These are phyloP conservation scores for Drosophila paranaensis DNA, from an alignment of 2,888 invertebrate genomes.

Conservation along the genomic window DNA sequence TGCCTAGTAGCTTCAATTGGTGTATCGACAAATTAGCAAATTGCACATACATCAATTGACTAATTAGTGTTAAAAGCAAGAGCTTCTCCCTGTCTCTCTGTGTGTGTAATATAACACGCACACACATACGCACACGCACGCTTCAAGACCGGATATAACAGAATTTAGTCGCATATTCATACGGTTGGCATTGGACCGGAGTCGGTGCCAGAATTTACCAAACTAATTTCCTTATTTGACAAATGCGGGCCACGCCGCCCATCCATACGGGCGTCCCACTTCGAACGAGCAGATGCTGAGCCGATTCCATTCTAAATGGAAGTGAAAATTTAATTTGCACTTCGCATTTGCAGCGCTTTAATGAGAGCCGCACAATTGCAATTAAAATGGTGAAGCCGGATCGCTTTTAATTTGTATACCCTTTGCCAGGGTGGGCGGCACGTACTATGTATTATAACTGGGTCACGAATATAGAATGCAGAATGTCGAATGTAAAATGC, in stretches of 20 bases:
- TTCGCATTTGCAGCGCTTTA: conserved; percentile 42
- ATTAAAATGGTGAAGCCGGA: conserved; percentile 57
- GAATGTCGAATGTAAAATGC: conserved; percentile 2
- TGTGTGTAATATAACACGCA: neutral
- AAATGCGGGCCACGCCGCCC: conserved; percentile 29
- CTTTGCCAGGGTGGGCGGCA: neutral
- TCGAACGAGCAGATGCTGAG: conserved; percentile 16
- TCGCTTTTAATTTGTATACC: conserved; percentile 22
- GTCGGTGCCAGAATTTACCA: conserved; percentile 33
- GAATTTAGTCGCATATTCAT: conserved; percentile 14
- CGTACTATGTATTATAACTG: conserved; percentile 5
- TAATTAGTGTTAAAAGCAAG: conserved; percentile 74
- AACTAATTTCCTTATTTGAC: conserved; percentile 67
- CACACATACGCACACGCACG: neutral
- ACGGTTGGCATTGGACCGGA: neutral
- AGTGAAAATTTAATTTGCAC: conserved; percentile 45
- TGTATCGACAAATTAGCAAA: conserved; percentile 69
- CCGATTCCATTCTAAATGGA: conserved; percentile 7
- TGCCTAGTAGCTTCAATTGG: conserved; percentile 32
- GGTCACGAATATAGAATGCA: conserved; percentile 11
- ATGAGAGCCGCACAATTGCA: conserved; percentile 58
- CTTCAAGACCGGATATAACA: conserved; percentile 42
- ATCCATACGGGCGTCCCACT: neutral
- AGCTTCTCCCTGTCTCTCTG: conserved; percentile 19
- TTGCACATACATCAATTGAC: conserved; percentile 60